Evolutionary conservation across 2,113 vertebrate species (phyloP).

Genomic region (Rhinopomastus cyanomelas): DNA sequence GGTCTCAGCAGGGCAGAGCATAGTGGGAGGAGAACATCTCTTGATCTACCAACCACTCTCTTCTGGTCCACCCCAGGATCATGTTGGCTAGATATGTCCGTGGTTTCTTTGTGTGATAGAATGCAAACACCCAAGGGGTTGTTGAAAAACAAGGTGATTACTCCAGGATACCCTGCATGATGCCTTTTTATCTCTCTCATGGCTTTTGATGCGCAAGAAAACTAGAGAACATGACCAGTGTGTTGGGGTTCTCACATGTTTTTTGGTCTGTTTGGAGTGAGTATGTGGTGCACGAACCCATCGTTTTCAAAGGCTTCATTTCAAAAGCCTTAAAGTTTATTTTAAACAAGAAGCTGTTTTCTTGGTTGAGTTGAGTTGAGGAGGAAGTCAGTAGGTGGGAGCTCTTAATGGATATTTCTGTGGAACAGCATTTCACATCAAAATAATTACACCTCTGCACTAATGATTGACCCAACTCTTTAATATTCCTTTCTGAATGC

Average conservation of each 20-base stretch:
- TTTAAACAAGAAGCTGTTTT: not conserved
- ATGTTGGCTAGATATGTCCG: too few species aligned
- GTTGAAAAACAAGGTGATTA: not conserved
- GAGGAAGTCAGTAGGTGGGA: not conserved
- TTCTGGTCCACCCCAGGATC: too few species aligned
- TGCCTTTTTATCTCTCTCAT: not conserved
- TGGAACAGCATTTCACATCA: not conserved
- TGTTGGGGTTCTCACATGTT: not conserved
- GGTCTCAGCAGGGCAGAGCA: too few species aligned
- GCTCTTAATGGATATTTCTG: not conserved
- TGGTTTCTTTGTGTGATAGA: not conserved
- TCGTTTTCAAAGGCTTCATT: not conserved
- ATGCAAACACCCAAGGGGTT: not conserved
- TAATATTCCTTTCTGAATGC: constrained; percentile 19
- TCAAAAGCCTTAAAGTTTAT: not conserved
- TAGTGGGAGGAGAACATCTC: too few species aligned
- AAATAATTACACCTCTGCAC: constrained; percentile 12
- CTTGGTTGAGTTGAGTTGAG: not conserved
- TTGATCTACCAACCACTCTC: too few species aligned
- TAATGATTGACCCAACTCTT: constrained; percentile 14
- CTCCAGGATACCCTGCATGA: not conserved
- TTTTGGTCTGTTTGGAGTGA: not conserved
- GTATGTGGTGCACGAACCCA: not conserved
- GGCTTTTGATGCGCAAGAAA: not conserved
- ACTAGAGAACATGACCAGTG: not conserved